phyloP scores from a whole-genome alignment of 1,140 invertebrate species.

The Leptestheria dahalacensis region DNA sequence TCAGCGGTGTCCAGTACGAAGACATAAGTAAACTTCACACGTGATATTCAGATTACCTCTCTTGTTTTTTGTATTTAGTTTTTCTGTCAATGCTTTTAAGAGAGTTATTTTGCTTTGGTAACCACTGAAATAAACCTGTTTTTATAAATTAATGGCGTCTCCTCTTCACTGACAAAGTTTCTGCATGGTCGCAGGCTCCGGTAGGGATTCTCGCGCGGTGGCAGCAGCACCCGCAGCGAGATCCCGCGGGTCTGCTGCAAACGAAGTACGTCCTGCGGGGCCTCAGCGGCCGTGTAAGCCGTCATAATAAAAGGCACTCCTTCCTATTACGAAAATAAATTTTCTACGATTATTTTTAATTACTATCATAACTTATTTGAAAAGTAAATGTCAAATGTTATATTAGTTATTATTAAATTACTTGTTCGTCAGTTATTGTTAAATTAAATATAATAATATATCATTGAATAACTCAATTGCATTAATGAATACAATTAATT shows the following conservation, averaged over 20 bases:
- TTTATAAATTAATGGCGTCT: slow-evolving; percentile 49
- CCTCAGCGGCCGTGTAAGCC: slow-evolving; percentile 45
- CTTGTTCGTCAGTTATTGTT: too few species aligned
- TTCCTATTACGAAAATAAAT: neutral
- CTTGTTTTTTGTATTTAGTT: too few species aligned
- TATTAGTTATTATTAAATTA: too few species aligned
- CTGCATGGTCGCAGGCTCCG: slow-evolving; percentile 48
- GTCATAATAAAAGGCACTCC: slow-evolving; percentile 43
- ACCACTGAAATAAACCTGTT: slow-evolving; percentile 39
- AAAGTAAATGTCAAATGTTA: too few species aligned
- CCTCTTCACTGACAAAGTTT: slow-evolving; percentile 54
- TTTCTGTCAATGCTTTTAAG: too few species aligned
- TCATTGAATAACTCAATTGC: too few species aligned
- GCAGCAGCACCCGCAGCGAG: slow-evolving; percentile 33
- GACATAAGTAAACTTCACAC: slow-evolving; percentile 41
- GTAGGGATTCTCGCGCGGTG: slow-evolving; percentile 42
- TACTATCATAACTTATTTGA: too few species aligned
- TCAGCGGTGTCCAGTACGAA: slow-evolving; percentile 56
- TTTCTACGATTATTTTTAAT: neutral
- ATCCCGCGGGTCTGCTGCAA: slow-evolving; percentile 29
- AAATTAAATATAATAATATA: too few species aligned
- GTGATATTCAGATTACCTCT: neutral
- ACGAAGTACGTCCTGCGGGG: slow-evolving; percentile 39
- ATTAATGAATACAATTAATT: too few species aligned
- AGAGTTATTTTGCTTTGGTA: slow-evolving; percentile 1